Percentiles rank a stretch among this genome's conserved stretches.
These are phyloP conservation scores for Holothuria glaberrima DNA, from an alignment of 35 echinoderm and acorn worm species.

Conservation along the genomic window DNA sequence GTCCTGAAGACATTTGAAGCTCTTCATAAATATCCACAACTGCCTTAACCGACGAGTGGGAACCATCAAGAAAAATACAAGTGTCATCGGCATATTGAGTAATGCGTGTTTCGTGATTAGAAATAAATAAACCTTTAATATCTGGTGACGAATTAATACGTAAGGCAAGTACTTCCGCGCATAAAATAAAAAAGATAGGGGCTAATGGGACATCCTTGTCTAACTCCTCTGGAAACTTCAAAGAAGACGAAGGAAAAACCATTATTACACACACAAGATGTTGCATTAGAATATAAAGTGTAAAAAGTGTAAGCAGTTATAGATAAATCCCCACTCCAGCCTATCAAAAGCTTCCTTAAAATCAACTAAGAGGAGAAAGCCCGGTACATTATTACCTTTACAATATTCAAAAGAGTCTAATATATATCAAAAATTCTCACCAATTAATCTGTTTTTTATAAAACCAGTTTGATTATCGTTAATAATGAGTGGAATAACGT, in stretches of 20 bases:
- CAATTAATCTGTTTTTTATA: too few relatives aligned
- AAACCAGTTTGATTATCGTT: too few relatives aligned
- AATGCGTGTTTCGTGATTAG: background rate
- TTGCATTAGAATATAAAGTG: background rate
- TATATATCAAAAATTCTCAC: too few relatives aligned
- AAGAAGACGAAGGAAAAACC: background rate
- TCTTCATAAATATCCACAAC: background rate
- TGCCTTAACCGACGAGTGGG: background rate
- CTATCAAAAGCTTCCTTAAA: too few relatives aligned
- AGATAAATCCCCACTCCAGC: slow-evolving; percentile 1
- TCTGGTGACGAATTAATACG: background rate
- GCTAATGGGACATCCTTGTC: slow-evolving; percentile 7
- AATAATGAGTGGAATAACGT: too few relatives aligned
- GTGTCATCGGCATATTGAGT: slow-evolving; percentile 40
- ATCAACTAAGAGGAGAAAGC: too few relatives aligned
- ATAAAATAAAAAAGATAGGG: slow-evolving; percentile 11
- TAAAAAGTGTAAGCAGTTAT: background rate
- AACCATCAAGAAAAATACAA: slow-evolving; percentile 20
- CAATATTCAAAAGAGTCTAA: too few relatives aligned
- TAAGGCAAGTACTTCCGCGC: background rate
- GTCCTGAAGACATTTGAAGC: background rate
- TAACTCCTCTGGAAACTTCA: background rate
- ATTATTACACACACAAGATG: slow-evolving; percentile 7
- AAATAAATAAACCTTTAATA: background rate
- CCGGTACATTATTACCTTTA: too few relatives aligned